Evolutionary conservation across 2,113 vertebrate genomes (phyloP).

Genomic region (Pseudopodoces humilis): DNA sequence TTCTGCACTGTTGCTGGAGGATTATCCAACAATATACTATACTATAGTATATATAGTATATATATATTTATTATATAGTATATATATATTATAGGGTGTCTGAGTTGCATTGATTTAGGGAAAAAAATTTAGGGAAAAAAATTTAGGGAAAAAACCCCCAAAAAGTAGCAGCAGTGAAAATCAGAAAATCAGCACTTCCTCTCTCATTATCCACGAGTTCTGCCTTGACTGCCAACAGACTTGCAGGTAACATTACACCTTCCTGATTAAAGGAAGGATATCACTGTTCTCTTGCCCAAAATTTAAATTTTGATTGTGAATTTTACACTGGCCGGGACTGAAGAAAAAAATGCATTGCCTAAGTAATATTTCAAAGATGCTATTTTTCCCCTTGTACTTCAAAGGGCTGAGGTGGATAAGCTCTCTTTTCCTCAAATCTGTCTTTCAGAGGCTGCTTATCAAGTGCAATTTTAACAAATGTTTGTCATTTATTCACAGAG

Average conservation of each 20-base stretch:
- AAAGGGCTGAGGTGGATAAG: neutral
- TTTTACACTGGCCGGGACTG: neutral
- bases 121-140: neutral
- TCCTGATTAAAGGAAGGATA: neutral
- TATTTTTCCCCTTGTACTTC: neutral
- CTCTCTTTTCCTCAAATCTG: neutral
- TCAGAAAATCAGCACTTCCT: neutral
- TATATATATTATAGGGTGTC: neutral
- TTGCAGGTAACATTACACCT: neutral
- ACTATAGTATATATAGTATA: neutral
- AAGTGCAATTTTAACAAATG: neutral
- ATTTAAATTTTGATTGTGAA: neutral
- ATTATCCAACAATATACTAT: neutral
- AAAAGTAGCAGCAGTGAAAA: neutral
- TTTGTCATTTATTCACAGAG: neutral
- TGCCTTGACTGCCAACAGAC: neutral
- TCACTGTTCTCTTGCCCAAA: neutral
- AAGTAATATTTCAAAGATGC: neutral
- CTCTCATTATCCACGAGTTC: neutral
- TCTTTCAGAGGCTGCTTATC: neutral
- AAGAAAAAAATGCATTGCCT: neutral
- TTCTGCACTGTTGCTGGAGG: neutral
- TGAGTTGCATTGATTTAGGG: neutral
- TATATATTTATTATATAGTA: too few relatives aligned
- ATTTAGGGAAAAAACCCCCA: neutral